A percentile compares a stretch with the other conserved stretches of the same genome.
phyloP scores from a whole-genome alignment of 2,888 invertebrate genomes.

The Tipula lateralis region DNA sequence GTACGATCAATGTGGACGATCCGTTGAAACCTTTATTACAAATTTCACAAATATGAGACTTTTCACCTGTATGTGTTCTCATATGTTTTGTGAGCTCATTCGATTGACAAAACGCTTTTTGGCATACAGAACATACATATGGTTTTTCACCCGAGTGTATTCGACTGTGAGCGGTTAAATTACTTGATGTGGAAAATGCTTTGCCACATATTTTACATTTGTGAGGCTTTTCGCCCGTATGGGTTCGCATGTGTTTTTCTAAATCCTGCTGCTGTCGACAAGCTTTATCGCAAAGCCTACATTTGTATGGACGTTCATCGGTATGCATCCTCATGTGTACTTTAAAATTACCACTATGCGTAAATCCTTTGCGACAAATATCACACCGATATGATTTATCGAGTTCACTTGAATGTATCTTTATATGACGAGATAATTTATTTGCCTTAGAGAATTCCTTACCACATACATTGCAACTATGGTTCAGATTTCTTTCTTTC shows the following conservation, averaged over 20 bases:
- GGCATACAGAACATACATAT: conserved; percentile 49
- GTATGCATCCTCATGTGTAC: conserved; percentile 39
- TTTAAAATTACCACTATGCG: conserved; percentile 50
- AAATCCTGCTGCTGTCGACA: conserved; percentile 39
- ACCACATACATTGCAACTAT: conserved; percentile 33
- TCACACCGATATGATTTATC: conserved; percentile 48
- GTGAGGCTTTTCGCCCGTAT: conserved; percentile 38
- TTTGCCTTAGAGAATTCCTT: conserved; percentile 43
- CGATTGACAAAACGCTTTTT: conserved; percentile 49
- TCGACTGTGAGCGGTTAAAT: conserved; percentile 49
- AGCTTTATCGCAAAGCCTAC: conserved; percentile 37
- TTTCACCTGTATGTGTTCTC: conserved; percentile 51
- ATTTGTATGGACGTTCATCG: conserved; percentile 38
- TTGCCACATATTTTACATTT: conserved; percentile 36
- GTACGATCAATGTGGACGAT: conserved; percentile 49
- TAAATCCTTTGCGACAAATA: conserved; percentile 48
- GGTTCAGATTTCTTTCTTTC: neutral
- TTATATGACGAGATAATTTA: conserved; percentile 48
- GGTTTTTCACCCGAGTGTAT: conserved; percentile 50
- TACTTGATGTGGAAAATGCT: conserved; percentile 38
- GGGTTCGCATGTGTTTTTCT: conserved; percentile 38
- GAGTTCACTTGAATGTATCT: conserved; percentile 46
- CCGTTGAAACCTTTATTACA: conserved; percentile 51
- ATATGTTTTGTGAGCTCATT: conserved; percentile 51
- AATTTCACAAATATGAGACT: conserved; percentile 49